Conservation (phyloP, 2,797 vertebrate species). For the Chelonia mydas region DNA sequence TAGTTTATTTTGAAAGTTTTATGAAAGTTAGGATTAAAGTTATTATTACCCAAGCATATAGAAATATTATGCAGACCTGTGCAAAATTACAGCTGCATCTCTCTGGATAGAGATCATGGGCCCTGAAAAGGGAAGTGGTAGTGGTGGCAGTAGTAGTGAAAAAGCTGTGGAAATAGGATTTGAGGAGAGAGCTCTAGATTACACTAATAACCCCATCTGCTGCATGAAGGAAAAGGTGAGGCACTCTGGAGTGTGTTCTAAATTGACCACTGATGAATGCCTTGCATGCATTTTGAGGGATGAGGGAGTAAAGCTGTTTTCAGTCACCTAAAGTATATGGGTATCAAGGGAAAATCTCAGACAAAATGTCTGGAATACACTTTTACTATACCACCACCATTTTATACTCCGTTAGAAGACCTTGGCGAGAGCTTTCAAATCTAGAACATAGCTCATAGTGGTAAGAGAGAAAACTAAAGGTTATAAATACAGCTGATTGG, state of each 20-base stretch:
- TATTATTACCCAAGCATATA: too few species aligned
- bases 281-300: not conserved
- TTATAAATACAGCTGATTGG: not conserved
- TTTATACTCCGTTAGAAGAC: not conserved
- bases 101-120: too few species aligned
- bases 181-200: not conserved
- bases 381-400: not conserved
- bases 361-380: not conserved
- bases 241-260: not conserved
- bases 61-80: too few species aligned
- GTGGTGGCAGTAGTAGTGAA: not conserved
- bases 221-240: not conserved
- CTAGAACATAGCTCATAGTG: not conserved
- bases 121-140: too few species aligned
- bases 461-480: not conserved
- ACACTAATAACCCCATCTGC: not conserved
- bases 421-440: not conserved
- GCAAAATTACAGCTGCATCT: too few species aligned
- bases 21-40: too few species aligned
- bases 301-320: not conserved
- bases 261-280: not conserved
- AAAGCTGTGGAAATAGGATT: not conserved
- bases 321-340: not conserved
- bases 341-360: not conserved
- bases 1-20: too few species aligned